Percentiles rank a stretch among this genome's conserved stretches.
phyloP scores from a whole-genome alignment of 2,888 invertebrate genomes.

The Chironomus tentans region DNA sequence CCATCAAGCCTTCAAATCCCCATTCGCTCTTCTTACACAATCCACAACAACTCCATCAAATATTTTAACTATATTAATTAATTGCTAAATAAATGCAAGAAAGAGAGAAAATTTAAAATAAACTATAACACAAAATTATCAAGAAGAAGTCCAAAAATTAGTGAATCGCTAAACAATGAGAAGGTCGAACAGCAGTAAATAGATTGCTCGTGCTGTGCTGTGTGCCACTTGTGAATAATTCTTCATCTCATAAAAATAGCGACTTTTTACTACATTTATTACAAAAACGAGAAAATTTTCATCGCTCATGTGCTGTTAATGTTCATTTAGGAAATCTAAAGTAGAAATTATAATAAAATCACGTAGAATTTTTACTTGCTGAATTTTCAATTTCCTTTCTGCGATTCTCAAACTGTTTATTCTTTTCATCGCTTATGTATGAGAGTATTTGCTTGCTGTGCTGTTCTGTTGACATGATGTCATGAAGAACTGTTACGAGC shows the following conservation, averaged over 20 bases:
- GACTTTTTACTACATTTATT: background rate
- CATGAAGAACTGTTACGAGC: background rate
- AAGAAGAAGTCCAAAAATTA: background rate
- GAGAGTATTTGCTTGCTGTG: background rate
- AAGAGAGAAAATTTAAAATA: too few relatives aligned
- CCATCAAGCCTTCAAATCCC: too few relatives aligned
- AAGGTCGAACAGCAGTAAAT: conserved; percentile 1
- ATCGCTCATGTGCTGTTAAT: too few relatives aligned
- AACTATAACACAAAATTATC: background rate
- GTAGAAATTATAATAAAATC: background rate
- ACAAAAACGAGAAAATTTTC: conserved; percentile 3
- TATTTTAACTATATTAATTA: too few relatives aligned
- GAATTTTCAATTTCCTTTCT: conserved; percentile 1
- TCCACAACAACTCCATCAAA: too few relatives aligned
- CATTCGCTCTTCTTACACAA: too few relatives aligned
- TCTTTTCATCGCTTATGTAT: background rate
- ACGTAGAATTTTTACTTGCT: conserved; percentile 2
- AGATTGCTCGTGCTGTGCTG: conserved; percentile 9
- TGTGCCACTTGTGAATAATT: background rate
- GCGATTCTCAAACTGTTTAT: conserved; percentile 17
- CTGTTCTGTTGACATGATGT: background rate
- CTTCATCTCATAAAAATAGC: background rate
- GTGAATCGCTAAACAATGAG: conserved; percentile 17
- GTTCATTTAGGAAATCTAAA: background rate
- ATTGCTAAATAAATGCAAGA: too few relatives aligned